Percentiles rank a stretch among this genome's conserved stretches.
phyloP scores from a whole-genome alignment of 2,888 invertebrate species.

The Acrobeloides nanus region DNA sequence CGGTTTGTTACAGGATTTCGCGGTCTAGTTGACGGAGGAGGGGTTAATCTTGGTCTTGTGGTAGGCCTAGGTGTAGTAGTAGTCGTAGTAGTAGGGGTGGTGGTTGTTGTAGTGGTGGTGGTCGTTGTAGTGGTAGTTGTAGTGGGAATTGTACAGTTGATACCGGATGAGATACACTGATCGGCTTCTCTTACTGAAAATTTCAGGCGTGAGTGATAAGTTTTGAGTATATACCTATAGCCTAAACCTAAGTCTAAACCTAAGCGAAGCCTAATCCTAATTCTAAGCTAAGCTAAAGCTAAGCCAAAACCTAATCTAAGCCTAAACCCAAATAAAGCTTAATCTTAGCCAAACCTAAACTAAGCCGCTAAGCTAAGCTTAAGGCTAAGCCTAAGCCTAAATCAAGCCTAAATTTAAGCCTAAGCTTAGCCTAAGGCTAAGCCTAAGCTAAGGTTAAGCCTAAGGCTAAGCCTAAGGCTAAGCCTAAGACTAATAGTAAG shows the following conservation, averaged over 20 bases:
- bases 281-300: too few relatives aligned
- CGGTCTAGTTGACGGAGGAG: constrained; percentile 7
- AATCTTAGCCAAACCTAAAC: too few relatives aligned
- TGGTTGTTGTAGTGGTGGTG: constrained; percentile 32
- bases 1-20: constrained; percentile 4
- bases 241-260: not conserved
- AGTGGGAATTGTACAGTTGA: constrained; percentile 37
- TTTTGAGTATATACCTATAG: not conserved
- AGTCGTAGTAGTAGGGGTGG: constrained; percentile 31
- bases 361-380: too few relatives aligned
- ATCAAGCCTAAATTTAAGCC: too few relatives aligned
- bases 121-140: constrained; percentile 39
- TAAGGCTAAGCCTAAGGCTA: too few relatives aligned
- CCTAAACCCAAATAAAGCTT: too few relatives aligned
- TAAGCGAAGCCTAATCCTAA: not conserved
- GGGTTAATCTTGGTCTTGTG: constrained; percentile 19
- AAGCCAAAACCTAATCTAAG: too few relatives aligned
- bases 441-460: too few relatives aligned
- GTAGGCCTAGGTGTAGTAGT: constrained; percentile 27
- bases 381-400: too few relatives aligned
- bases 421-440: too few relatives aligned
- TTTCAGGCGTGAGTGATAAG: constrained; percentile 1
- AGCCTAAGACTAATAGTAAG: too few relatives aligned
- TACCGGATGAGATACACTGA: constrained; percentile 39
- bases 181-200: constrained; percentile 41